Conservation (phyloP, 2,113 vertebrate species). For the Leptobrachium ailaonicum region DNA sequence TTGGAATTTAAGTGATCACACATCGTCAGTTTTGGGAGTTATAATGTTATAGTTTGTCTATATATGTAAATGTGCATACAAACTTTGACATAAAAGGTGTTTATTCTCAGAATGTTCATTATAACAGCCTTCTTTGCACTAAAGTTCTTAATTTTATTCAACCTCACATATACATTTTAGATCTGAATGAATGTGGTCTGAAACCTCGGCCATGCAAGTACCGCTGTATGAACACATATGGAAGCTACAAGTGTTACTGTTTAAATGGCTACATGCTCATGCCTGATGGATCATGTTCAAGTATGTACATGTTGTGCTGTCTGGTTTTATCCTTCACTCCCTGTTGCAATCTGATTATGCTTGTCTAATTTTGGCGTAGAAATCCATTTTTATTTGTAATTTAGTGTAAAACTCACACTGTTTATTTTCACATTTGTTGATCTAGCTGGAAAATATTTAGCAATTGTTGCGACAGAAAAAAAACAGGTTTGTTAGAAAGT, state of each 20-base stretch:
- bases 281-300: conserved; percentile 91
- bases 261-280: conserved; percentile 92
- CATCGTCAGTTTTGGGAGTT: too few relatives aligned
- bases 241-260: conserved; percentile 98
- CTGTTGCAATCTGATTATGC: conserved; percentile 6
- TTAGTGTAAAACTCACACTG: background rate
- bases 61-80: too few relatives aligned
- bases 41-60: too few relatives aligned
- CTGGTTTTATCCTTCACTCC: background rate
- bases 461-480: background rate
- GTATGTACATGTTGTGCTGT: conserved; percentile 67
- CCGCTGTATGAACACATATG: conserved; percentile 94
- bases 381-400: background rate
- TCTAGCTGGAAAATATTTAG: background rate
- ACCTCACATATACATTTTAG: conserved; percentile 65
- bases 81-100: too few relatives aligned
- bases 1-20: too few relatives aligned
- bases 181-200: conserved; percentile 94
- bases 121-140: too few relatives aligned
- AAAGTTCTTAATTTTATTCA: background rate
- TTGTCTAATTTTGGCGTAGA: background rate
- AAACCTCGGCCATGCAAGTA: conserved; percentile 93
- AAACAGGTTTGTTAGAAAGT: background rate
- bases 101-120: too few relatives aligned
- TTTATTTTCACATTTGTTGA: background rate